Conservation (phyloP, 2,888 invertebrate genomes). For the Hylaea fasciaria region DNA sequence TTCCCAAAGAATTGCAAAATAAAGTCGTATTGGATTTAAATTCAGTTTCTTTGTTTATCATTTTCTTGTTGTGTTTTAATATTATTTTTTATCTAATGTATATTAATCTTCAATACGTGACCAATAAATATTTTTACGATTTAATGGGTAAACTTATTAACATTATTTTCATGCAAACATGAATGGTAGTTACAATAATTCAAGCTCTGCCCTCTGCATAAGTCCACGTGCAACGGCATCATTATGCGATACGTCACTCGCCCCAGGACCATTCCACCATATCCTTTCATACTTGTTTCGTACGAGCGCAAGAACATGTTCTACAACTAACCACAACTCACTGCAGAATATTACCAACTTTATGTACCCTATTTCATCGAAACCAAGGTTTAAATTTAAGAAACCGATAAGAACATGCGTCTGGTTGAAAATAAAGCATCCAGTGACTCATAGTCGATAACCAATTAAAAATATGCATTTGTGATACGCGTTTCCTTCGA, state of each 20-base stretch:
- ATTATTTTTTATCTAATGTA: too few relatives aligned
- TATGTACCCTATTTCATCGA: slow-evolving; percentile 29
- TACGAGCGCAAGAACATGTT: slow-evolving; percentile 34
- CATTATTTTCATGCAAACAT: not conserved
- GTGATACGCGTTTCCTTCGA: slow-evolving; percentile 31
- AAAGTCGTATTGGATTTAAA: too few relatives aligned
- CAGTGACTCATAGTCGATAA: slow-evolving; percentile 44
- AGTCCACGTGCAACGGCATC: slow-evolving; percentile 35
- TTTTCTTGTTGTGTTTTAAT: too few relatives aligned
- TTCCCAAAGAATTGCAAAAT: too few relatives aligned
- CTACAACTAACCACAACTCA: slow-evolving; percentile 16
- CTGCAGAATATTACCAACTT: slow-evolving; percentile 3
- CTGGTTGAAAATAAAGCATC: slow-evolving; percentile 22
- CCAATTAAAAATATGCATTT: slow-evolving; percentile 43
- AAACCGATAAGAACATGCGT: slow-evolving; percentile 11
- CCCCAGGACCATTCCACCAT: slow-evolving; percentile 37
- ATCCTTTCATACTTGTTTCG: slow-evolving; percentile 30
- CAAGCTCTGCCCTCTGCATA: slow-evolving; percentile 28
- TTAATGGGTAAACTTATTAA: not conserved
- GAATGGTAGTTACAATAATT: slow-evolving; percentile 13
- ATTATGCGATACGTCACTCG: slow-evolving; percentile 39
- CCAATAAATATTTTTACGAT: not conserved
- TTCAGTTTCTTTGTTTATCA: too few relatives aligned
- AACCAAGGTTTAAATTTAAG: slow-evolving; percentile 13
- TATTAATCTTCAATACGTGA: not conserved